Conservation (phyloP, 2,797 vertebrate genomes). For the Scomberomorus guttatus region DNA sequence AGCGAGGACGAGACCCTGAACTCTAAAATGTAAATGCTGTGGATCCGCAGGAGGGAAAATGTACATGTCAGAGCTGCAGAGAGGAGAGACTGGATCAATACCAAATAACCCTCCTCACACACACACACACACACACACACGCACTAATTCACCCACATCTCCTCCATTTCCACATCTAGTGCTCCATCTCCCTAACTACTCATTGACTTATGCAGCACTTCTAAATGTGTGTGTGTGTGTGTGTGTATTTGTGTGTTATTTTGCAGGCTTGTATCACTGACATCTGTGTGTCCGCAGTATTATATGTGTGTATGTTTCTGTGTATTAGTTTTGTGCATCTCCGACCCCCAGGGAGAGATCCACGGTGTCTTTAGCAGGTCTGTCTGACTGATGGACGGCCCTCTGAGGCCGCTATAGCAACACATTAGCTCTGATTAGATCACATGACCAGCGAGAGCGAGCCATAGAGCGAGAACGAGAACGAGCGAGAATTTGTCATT, state of each 20-base stretch:
- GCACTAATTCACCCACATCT: background rate
- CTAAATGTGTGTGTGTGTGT: background rate
- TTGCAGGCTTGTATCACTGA: too few species aligned
- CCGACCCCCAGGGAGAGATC: background rate
- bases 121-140: constrained; percentile 3
- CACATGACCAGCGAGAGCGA: constrained; percentile 49
- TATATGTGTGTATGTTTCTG: background rate
- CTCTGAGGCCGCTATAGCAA: constrained; percentile 36
- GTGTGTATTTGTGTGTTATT: too few species aligned
- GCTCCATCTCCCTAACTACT: constrained; percentile 26
- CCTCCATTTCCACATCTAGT: background rate
- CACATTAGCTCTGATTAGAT: constrained; percentile 66
- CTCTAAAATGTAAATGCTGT: constrained; percentile 28
- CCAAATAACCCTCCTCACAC: background rate
- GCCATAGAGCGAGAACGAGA: background rate
- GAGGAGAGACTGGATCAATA: constrained; percentile 25
- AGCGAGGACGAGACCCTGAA: constrained; percentile 22
- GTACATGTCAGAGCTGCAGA: background rate
- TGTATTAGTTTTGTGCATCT: background rate
- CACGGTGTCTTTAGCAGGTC: constrained; percentile 10
- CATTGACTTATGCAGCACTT: constrained; percentile 3
- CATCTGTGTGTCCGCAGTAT: too few species aligned
- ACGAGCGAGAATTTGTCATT: constrained; percentile 3
- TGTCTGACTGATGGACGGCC: constrained; percentile 46
- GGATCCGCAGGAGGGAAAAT: constrained; percentile 7